Percentiles rank a stretch among this genome's conserved stretches.
phyloP scores from a whole-genome alignment of 2,113 vertebrate species.

The Eclectus roratus region DNA sequence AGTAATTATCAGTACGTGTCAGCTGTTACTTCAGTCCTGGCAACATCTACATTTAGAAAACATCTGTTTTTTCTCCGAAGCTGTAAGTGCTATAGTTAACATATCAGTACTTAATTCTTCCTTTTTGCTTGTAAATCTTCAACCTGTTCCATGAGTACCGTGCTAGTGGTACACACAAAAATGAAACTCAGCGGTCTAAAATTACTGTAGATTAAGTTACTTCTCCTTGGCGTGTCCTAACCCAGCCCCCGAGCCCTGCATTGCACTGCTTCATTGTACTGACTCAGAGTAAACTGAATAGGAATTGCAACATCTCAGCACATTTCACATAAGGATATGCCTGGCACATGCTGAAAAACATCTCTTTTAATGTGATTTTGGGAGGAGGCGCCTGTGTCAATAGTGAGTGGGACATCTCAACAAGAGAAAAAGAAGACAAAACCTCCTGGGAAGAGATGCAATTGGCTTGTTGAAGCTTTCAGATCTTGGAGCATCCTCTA shows the following conservation, averaged over 20 bases:
- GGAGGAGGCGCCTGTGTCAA: not conserved
- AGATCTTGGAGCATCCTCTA: not conserved
- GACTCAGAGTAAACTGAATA: not conserved
- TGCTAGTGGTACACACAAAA: not conserved
- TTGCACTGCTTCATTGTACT: not conserved
- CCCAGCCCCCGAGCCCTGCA: not conserved
- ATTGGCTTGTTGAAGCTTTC: not conserved
- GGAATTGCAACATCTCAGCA: not conserved
- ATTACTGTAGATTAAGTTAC: not conserved
- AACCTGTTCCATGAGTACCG: not conserved
- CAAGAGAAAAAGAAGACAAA: not conserved
- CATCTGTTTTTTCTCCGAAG: not conserved
- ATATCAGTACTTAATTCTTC: not conserved
- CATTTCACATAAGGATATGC: not conserved
- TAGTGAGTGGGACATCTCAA: not conserved
- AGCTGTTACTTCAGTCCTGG: not conserved
- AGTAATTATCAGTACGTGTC: slow-evolving; percentile 4
- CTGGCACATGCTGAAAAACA: not conserved
- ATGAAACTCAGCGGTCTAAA: not conserved
- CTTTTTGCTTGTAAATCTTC: not conserved
- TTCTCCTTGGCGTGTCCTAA: not conserved
- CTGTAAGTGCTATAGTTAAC: not conserved
- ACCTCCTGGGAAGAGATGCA: not conserved
- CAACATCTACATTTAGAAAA: slow-evolving; percentile 26
- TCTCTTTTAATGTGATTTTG: not conserved